Conservation (phyloP, 2,113 vertebrate genomes). For the Callipepla californica region DNA sequence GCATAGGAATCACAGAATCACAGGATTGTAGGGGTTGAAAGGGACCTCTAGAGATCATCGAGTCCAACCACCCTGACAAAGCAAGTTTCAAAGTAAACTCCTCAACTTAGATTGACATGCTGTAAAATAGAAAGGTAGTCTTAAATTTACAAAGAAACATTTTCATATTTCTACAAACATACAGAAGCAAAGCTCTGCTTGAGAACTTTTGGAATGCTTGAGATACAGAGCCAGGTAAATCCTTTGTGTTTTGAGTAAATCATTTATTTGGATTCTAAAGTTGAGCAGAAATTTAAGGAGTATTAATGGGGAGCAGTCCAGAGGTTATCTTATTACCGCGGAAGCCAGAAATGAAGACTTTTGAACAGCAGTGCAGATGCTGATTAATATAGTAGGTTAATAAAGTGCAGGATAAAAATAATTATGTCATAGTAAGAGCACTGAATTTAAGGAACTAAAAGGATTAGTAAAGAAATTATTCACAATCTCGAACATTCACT, state of each 20-base stretch:
- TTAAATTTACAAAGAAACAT: neutral
- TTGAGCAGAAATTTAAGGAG: constrained; percentile 28
- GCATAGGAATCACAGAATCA: neutral
- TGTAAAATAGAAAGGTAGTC: neutral
- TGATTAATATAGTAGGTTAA: constrained; percentile 65
- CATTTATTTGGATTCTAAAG: neutral
- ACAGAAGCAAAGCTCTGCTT: neutral
- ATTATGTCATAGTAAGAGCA: constrained; percentile 17
- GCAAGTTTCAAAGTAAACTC: neutral
- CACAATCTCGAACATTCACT: neutral
- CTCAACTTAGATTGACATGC: neutral
- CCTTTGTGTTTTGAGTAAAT: neutral
- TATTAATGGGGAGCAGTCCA: constrained; percentile 24
- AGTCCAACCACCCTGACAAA: no score
- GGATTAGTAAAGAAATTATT: constrained; percentile 33
- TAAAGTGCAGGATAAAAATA: constrained; percentile 55
- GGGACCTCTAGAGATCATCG: no score
- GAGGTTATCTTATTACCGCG: constrained; percentile 46
- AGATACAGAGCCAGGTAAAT: neutral
- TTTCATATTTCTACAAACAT: neutral
- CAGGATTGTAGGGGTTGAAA: no score
- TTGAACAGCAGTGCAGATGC: constrained; percentile 19
- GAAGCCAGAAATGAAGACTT: constrained; percentile 28
- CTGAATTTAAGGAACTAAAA: constrained; percentile 42
- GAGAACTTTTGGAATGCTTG: neutral